Evolutionary conservation across 2,888 invertebrate genomes (phyloP), one percentile per base, ranked within the genome.

Genomic region (Volucella bombylans): DNA sequence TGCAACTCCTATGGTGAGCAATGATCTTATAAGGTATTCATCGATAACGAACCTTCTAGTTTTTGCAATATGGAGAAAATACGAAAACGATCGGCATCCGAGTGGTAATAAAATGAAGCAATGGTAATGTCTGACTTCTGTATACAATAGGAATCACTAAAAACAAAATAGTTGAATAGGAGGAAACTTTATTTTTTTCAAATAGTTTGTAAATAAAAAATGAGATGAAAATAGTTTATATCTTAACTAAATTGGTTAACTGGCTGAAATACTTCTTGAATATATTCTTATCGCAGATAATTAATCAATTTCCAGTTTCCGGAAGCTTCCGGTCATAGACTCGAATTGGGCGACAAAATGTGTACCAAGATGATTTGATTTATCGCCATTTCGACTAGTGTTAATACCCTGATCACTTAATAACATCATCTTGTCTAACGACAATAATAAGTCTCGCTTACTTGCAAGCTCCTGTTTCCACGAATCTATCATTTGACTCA

Each of bases 271-370:
- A 76, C 65, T 82, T 76, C n/a, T 54, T 47, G 43, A 62, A 62
- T 23, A 41, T 54, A 47, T 39, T 55, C 61, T 31, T 77, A 50
- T 62, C 45, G 61, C 64, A 87, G 39, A 45, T 49, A 68, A 8
- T 72, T 92, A 94, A 90, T 95, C 95, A 88, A 95, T 94, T 89
- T 95, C 95, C 87, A 95, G 90, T 90, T 95, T 95, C 87, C 95
- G 93, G 91, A 95, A 95, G 90, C 95, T 95, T 15, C 95, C 95
- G 88, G 93, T 88, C 65, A 92, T 89, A 18, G 91, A 90, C 81
- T 91, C 91, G 72, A 90, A 89, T 68, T 90, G 90, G 64, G 90
- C 89, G 41, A 90, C 90, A 78, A 91, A 91, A 71, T 90, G 90
- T 15, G 88, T 88, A 62, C 89, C 89, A 79, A 91, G 47, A 64